Conservation (phyloP, 2,797 vertebrate species). For the Ctenopoma multispine region DNA sequence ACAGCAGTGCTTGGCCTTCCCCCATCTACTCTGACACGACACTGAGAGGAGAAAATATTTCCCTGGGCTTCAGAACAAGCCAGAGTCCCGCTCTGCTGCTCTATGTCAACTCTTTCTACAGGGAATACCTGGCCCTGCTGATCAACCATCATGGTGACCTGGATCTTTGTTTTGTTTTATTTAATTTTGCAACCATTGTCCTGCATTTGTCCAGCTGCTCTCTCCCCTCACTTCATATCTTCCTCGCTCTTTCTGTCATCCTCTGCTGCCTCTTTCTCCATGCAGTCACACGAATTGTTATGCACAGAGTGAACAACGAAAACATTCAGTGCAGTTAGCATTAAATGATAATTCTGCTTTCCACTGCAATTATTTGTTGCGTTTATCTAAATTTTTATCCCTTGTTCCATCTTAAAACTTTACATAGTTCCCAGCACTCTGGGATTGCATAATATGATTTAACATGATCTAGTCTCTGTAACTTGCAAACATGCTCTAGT, state of each 20-base stretch:
- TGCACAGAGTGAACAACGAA: slow-evolving; percentile 26
- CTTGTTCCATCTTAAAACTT: slow-evolving; percentile 9
- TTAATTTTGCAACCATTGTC: background rate
- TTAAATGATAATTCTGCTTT: slow-evolving; percentile 30
- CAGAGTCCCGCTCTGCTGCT: slow-evolving; percentile 90
- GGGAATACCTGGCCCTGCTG: slow-evolving; percentile 89
- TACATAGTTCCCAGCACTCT: slow-evolving; percentile 6
- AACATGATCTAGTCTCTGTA: background rate
- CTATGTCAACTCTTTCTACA: slow-evolving; percentile 88
- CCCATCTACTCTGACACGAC: slow-evolving; percentile 88
- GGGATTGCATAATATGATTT: slow-evolving; percentile 28
- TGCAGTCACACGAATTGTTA: background rate
- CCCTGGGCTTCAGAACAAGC: slow-evolving; percentile 90
- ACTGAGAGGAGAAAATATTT: slow-evolving; percentile 86
- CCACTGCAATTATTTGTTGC: slow-evolving; percentile 32
- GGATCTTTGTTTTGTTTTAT: too few species aligned
- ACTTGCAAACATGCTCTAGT: slow-evolving; percentile 13
- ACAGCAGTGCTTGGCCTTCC: slow-evolving; percentile 85
- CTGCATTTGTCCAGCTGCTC: background rate
- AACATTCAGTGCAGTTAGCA: slow-evolving; percentile 1
- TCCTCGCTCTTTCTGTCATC: background rate
- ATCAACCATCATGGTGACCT: slow-evolving; percentile 91
- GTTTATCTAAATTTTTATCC: slow-evolving; percentile 14
- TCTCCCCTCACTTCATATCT: background rate
- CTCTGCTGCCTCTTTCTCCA: background rate